These are phyloP conservation scores for Cyprinodon brontotheroides DNA, from an alignment of 2,113 vertebrate genomes.

Conservation along the genomic window DNA sequence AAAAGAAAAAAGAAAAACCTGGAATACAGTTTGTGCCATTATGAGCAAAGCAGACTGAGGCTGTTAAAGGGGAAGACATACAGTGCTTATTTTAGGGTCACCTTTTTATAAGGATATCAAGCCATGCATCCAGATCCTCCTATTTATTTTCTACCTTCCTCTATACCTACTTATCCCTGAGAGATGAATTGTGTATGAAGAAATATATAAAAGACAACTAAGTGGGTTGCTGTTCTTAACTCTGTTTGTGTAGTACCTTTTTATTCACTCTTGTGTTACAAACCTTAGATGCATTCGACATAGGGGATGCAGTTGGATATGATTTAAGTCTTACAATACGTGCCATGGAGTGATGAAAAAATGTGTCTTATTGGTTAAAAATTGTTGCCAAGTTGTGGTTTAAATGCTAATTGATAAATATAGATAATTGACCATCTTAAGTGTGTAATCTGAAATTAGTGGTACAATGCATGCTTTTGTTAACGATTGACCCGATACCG, in stretches of 20 bases:
- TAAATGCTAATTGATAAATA: neutral
- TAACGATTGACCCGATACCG: constrained; percentile 16
- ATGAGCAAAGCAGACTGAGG: neutral
- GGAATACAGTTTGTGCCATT: neutral
- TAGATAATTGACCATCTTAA: neutral
- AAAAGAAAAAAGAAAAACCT: neutral
- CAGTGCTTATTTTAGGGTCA: constrained; percentile 44
- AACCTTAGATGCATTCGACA: constrained; percentile 43
- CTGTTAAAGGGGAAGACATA: constrained; percentile 11
- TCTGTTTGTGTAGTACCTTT: constrained; percentile 25
- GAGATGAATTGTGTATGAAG: constrained; percentile 57
- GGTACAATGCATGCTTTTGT: constrained; percentile 11
- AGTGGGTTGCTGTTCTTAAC: constrained; percentile 44
- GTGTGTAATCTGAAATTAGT: neutral
- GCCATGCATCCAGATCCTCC: constrained; percentile 54
- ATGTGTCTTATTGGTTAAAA: constrained; percentile 4
- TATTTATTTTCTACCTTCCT: constrained; percentile 52
- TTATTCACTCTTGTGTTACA: constrained; percentile 44
- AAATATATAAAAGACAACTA: constrained; percentile 58
- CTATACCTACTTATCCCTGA: constrained; percentile 54
- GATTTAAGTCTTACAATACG: constrained; percentile 5
- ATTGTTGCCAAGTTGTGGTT: constrained; percentile 21
- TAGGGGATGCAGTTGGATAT: constrained; percentile 20
- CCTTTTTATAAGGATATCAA: constrained; percentile 37
- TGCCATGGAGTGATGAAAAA: neutral